Base-by-base conservation (phyloP, 2,797 vertebrate genomes). In the Pipistrellus pipistrellus region DNA sequence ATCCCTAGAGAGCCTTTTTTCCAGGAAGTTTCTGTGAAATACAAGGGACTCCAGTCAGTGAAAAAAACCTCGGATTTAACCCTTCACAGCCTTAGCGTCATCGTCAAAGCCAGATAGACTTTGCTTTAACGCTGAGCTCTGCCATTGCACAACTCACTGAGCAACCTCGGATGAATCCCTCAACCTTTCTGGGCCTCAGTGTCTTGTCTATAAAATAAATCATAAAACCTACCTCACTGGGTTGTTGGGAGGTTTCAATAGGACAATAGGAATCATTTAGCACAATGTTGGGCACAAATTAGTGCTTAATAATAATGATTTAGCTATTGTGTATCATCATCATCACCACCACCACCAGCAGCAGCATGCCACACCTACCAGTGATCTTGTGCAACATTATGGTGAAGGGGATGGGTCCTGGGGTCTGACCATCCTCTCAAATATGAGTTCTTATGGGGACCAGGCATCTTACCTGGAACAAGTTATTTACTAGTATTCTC, bases 201-300 rank as follows among this genome's bases (percentile, higher is more conserved):
- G 88, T 88, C 51, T 91, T 59, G 41, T 59, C 59, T 85, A 76
- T 18, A 78, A 41, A 41, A 73, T 85, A 71, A 88, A 88, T 30
- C 44, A 10, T 1, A 80, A 92, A 93, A 55, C 38, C 23, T 72
- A 8, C 23, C 32, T 94, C 77, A 18, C 27, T 64, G 14, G 8
- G 13, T 51, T 84, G 7, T 53, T 77, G 23, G 73, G 27, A 88
- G 57, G 8, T 86, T 91, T 77, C 23, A 84, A 30, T 21, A 75
- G 55, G 38, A 66, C 32, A 55, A 7, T 30, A 38, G 38, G 21
- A 78, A 90, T 55, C 57, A 17, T 44, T 76, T 71, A 44, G 57
- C 14, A 71, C 7, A 21, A n/a, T 27, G 30, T 57, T 51, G 64
- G 8, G 25, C 25, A 44, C 3, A 71, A 80, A 81, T 66, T 73